Conservation (phyloP, 1,140 invertebrate species). For the Argopecten irradians region DNA sequence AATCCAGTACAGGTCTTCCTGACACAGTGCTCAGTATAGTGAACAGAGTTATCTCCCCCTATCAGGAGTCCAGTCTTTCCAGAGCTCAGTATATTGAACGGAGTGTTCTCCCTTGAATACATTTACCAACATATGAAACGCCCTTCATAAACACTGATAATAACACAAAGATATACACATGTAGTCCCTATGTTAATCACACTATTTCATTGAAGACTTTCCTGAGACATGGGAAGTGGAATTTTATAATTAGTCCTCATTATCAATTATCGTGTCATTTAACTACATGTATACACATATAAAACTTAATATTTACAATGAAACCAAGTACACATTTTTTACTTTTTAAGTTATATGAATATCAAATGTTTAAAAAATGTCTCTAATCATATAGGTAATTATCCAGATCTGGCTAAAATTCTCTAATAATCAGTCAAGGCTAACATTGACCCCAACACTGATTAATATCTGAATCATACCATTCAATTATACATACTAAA, state of each 20-base stretch:
- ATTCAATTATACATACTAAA: not conserved
- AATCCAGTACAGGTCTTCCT: too few relatives aligned
- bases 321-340: not conserved
- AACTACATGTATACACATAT: not conserved
- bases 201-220: too few relatives aligned
- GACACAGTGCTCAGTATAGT: too few relatives aligned
- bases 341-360: not conserved
- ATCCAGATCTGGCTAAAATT: not conserved
- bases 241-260: not conserved
- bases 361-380: not conserved
- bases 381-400: not conserved
- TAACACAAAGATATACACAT: too few relatives aligned
- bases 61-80: too few relatives aligned
- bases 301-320: not conserved
- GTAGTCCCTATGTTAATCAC: too few relatives aligned
- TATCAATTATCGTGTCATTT: not conserved
- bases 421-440: not conserved
- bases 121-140: too few relatives aligned
- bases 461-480: not conserved
- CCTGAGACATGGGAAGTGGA: too few relatives aligned
- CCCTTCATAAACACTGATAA: too few relatives aligned
- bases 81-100: too few relatives aligned
- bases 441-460: not conserved
- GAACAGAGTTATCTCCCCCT: too few relatives aligned
- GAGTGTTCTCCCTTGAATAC: too few relatives aligned